Conservation (phyloP, 2,797 vertebrate genomes). For the Eulemur rubriventer region DNA sequence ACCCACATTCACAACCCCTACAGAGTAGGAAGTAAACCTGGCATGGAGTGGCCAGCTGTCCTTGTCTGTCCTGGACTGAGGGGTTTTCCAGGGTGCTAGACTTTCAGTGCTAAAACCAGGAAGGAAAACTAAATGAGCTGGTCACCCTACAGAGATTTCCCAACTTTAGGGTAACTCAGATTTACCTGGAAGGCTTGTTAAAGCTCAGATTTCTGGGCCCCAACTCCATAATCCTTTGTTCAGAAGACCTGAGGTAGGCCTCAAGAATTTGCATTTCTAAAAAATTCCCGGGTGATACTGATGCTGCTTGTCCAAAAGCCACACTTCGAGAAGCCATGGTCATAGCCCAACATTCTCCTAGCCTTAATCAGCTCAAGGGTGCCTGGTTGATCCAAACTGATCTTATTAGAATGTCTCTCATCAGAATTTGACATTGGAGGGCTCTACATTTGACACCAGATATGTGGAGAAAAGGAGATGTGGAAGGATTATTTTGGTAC, state of each 20-base stretch:
- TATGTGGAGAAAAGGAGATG: neutral
- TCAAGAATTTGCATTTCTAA: neutral
- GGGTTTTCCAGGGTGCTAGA: neutral
- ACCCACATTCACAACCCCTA: neutral
- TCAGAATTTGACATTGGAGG: neutral
- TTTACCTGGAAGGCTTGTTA: neutral
- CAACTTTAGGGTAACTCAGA: neutral
- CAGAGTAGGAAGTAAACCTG: neutral
- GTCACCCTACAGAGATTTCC: neutral
- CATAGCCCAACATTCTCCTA: neutral
- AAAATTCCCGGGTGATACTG: neutral
- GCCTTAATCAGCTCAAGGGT: neutral
- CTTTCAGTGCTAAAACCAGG: neutral
- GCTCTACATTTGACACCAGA: neutral
- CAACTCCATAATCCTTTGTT: neutral
- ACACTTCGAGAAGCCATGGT: neutral
- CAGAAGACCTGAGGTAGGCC: neutral
- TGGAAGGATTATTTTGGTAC: neutral
- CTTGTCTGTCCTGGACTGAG: neutral
- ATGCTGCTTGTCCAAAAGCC: neutral
- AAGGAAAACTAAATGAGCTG: neutral
- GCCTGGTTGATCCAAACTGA: neutral
- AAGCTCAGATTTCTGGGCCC: neutral
- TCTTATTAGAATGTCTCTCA: neutral
- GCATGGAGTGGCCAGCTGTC: neutral